These are phyloP conservation scores for Crambe crambe DNA, from an alignment of 37 sponge, comb jelly and placozoan genomes.

Conservation along the genomic window DNA sequence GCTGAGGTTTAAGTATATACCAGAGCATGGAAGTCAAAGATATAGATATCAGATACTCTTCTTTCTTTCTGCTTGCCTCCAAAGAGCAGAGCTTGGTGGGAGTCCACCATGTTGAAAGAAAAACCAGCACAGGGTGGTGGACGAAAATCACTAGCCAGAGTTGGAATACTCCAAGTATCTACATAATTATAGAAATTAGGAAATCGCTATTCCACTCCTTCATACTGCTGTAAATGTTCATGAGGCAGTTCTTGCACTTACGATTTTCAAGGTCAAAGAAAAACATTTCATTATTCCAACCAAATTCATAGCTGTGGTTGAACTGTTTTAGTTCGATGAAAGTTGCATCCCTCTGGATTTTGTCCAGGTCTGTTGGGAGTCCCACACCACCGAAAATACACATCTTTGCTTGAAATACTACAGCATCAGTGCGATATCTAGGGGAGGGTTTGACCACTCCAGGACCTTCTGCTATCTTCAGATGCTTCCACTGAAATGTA, in stretches of 20 bases:
- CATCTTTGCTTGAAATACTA: not conserved
- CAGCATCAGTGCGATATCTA: not conserved
- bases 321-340: not conserved
- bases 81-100: slow-evolving; percentile 1
- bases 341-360: not conserved
- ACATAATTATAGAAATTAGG: too few species aligned
- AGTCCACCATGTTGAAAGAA: slow-evolving; percentile 3
- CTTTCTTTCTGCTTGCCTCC: not conserved
- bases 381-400: slow-evolving; percentile 9
- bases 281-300: slow-evolving; percentile 47
- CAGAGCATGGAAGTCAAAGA: not conserved
- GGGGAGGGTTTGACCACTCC: slow-evolving; percentile 5
- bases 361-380: not conserved
- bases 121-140: slow-evolving; percentile 14
- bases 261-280: slow-evolving; percentile 24
- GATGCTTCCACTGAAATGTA: not conserved
- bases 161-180: not conserved
- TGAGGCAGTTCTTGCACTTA: too few species aligned
- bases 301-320: not conserved
- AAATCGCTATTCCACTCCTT: too few species aligned
- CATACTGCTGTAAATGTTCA: not conserved
- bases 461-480: not conserved
- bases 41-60: not conserved
- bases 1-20: too few species aligned
- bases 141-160: not conserved